Base-by-base conservation (phyloP, 2,888 invertebrate species). In the Heliconius sara region DNA sequence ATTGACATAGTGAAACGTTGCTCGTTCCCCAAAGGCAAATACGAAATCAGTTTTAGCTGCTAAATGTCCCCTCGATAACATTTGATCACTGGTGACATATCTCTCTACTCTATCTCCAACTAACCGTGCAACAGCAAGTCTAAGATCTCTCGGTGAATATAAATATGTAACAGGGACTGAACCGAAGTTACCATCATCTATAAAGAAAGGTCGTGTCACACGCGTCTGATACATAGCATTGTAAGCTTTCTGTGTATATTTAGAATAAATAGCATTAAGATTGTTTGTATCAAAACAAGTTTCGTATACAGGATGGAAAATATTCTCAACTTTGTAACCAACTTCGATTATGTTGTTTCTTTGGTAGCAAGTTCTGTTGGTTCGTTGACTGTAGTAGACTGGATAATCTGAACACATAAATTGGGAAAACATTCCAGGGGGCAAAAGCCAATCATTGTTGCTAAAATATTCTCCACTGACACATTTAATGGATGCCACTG, bases 1-100 rank as follows among this genome's bases (percentile, higher is more conserved):
- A 86, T 97, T 97, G 1, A 96, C 90, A 82, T 96, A 97, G 86
- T 96, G 96, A 85, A 97, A 97, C 0, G 97, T 96, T 0, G 96
- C 94, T 13, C 94, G 91, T 84, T 97, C 96, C 68, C 96, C 95
- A 71, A 95, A 92, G 0, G 96, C 96, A 80, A 95, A 96, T 1
- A 96, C 92, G 80, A 96, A 97, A 87, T 97, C 97, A 0, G 96
- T 96, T 88, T 96, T 97, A 9, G 97, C 96, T 0, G 96, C 93
- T 77, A 97, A 89, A 89, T 97, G 97, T 3, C 97, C 97, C 81
- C 96, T 93, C 0, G 96, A 93, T 12, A 97, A 89, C 6, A 95
- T 88, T 82, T 91, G 86, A 0, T 85, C 85, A 3, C 86, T 83
- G 13, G 92, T 91, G 13, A 96, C 86, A 83, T 96, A 96, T 43